A percentile compares a stretch with the other conserved stretches of the same genome.
phyloP scores from a whole-genome alignment of 1,140 invertebrate genomes.

The Drosophila rufa region DNA sequence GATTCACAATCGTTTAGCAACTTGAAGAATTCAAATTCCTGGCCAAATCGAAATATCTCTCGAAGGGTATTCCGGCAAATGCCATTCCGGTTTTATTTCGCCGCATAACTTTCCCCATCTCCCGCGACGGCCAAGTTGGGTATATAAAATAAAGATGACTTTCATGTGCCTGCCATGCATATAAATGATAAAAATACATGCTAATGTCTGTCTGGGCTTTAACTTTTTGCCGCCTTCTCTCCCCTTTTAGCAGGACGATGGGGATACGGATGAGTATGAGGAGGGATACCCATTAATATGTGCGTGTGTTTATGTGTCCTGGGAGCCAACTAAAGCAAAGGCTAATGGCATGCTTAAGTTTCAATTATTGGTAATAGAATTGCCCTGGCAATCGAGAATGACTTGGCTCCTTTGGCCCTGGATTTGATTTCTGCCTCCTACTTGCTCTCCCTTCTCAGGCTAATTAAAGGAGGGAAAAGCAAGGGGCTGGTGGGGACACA shows the following conservation, averaged over 20 bases:
- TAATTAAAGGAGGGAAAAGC: too few relatives aligned
- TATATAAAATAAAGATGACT: conserved; percentile 68
- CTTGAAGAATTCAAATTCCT: conserved; percentile 11
- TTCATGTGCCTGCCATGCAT: conserved; percentile 79
- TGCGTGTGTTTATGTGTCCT: conserved; percentile 48
- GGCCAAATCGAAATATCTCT: conserved; percentile 12
- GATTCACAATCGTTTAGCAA: conserved; percentile 7
- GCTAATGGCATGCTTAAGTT: conserved; percentile 80
- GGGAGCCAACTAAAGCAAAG: conserved; percentile 57
- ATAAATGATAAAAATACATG: conserved; percentile 82
- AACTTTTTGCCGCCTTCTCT: not conserved
- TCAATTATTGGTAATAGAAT: conserved; percentile 81
- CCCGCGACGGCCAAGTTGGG: conserved; percentile 21
- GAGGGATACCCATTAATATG: conserved; percentile 9
- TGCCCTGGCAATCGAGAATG: conserved; percentile 54
- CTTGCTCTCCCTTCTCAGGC: not conserved
- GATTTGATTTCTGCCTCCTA: conserved; percentile 9
- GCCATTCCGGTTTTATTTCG: conserved; percentile 4
- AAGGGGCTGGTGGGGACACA: conserved; percentile 17
- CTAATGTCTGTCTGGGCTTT: conserved; percentile 48
- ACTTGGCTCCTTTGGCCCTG: conserved; percentile 28
- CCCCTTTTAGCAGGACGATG: not conserved
- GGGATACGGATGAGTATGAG: not conserved
- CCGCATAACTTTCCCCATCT: conserved; percentile 32
- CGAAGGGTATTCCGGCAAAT: conserved; percentile 29